Percentiles rank a stretch among this genome's conserved stretches.
phyloP scores from a whole-genome alignment of 1,140 invertebrate genomes.

The Coelopa frigida region DNA sequence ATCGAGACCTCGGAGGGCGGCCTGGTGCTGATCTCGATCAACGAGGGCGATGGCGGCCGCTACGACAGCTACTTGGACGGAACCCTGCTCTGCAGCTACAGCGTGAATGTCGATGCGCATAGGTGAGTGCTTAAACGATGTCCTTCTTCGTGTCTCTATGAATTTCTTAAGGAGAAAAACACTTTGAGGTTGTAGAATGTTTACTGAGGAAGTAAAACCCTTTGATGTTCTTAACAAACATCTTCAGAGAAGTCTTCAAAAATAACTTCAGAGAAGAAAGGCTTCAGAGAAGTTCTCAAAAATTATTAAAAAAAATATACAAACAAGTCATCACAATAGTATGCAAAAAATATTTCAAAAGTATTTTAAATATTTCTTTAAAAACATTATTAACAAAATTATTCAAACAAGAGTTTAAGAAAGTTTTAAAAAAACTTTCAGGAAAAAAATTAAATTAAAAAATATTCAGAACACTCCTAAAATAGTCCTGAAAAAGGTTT shows the following conservation, averaged over 20 bases:
- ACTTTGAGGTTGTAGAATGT: slow-evolving; percentile 1
- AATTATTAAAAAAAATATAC: neutral
- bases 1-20: slow-evolving; percentile 64
- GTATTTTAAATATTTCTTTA: neutral
- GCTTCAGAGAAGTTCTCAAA: too few relatives aligned
- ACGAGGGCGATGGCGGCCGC: slow-evolving; percentile 60
- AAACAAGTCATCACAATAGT: neutral
- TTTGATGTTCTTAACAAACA: too few relatives aligned
- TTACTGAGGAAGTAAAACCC: too few relatives aligned
- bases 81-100: slow-evolving; percentile 60
- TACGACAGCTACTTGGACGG: slow-evolving; percentile 65
- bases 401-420: neutral
- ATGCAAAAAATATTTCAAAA: neutral
- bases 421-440: too few relatives aligned
- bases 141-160: neutral
- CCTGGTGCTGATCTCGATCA: slow-evolving; percentile 62
- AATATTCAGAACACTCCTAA: too few relatives aligned
- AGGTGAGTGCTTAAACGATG: slow-evolving; percentile 42
- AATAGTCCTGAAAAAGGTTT: too few relatives aligned
- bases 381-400: neutral
- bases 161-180: neutral
- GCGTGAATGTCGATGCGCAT: slow-evolving; percentile 63
- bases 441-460: neutral
- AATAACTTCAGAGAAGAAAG: too few relatives aligned
- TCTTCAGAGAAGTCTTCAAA: too few relatives aligned